These are phyloP conservation scores for Loxodonta africana DNA, from an alignment of 2,113 vertebrate species.

Conservation along the genomic window DNA sequence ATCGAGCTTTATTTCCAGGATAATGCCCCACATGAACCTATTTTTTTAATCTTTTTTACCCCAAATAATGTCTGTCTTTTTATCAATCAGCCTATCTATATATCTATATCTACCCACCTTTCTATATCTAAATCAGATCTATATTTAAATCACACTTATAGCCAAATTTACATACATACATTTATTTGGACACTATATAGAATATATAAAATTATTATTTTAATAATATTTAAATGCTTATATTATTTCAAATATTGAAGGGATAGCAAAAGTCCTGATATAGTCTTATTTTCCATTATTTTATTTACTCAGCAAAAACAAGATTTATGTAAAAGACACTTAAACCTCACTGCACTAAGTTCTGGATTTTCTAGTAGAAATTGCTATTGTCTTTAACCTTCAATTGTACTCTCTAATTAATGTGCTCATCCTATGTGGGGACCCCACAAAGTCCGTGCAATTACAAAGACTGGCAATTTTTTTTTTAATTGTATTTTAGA, in stretches of 20 bases:
- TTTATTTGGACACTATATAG: background rate
- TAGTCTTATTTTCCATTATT: background rate
- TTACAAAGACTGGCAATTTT: background rate
- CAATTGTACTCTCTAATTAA: background rate
- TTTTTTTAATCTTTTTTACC: background rate
- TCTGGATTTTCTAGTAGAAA: background rate
- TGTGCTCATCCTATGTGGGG: background rate
- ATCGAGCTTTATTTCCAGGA: background rate
- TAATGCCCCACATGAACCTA: background rate
- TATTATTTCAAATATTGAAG: background rate
- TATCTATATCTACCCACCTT: background rate
- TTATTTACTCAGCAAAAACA: background rate
- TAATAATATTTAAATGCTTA: background rate
- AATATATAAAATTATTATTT: background rate
- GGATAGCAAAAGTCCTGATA: background rate
- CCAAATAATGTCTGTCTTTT: background rate
- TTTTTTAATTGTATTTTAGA: background rate
- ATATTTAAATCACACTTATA: background rate
- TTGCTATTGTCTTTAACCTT: background rate
- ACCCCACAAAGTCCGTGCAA: background rate
- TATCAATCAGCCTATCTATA: background rate
- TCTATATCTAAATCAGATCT: background rate
- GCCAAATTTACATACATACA: background rate
- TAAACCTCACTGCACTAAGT: background rate
- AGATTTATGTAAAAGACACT: background rate